phyloP scores from a whole-genome alignment of 2,113 vertebrate genomes.

The Scophthalmus maximus region DNA sequence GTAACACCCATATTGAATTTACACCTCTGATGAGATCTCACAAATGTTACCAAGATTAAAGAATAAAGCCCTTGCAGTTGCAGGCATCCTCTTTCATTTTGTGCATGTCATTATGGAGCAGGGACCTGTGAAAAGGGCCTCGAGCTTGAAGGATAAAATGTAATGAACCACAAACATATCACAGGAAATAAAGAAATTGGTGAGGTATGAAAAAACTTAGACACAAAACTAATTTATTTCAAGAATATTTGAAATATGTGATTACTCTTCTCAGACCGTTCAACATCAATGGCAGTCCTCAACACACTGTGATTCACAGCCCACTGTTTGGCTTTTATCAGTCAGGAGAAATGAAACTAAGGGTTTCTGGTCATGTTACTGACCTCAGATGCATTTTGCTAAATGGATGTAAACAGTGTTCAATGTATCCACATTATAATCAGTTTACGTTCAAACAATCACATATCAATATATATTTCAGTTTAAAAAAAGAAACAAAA shows the following conservation, averaged over 20 bases:
- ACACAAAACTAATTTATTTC: slow-evolving; percentile 74
- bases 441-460: slow-evolving; percentile 86
- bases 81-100: too few relatives aligned
- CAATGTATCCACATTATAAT: slow-evolving; percentile 85
- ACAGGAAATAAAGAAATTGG: neutral
- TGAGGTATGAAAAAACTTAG: slow-evolving; percentile 18
- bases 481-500: slow-evolving; percentile 70
- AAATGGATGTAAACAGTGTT: slow-evolving; percentile 67
- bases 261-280: slow-evolving; percentile 13
- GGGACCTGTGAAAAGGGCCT: too few relatives aligned
- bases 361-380: slow-evolving; percentile 30
- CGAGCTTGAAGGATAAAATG: too few relatives aligned
- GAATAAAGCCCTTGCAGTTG: too few relatives aligned
- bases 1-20: too few relatives aligned
- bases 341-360: slow-evolving; percentile 15
- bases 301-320: slow-evolving; percentile 35
- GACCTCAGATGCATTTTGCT: slow-evolving; percentile 46
- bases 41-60: too few relatives aligned
- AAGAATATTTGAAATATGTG: slow-evolving; percentile 57
- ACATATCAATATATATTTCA: slow-evolving; percentile 87
- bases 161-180: neutral
- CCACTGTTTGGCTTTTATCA: slow-evolving; percentile 11
- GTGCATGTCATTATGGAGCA: too few relatives aligned
- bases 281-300: slow-evolving; percentile 13
- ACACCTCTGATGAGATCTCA: too few relatives aligned